Percentiles rank a stretch among this genome's conserved stretches.
Evolutionary conservation across 2,113 vertebrate genomes (phyloP).

Genomic region (Dendrocopos noguchii): DNA sequence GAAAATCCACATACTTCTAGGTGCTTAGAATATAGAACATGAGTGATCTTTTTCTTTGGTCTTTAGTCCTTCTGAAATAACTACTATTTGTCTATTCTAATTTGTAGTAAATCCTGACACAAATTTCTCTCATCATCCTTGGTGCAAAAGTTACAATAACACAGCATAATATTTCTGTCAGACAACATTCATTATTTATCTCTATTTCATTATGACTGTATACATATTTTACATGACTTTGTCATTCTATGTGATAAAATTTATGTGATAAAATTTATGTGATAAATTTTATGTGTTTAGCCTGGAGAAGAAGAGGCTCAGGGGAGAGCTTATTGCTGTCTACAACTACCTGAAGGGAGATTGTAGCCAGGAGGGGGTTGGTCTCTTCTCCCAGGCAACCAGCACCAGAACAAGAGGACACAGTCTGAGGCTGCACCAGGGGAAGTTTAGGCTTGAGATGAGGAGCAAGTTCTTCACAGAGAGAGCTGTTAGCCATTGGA

Average conservation of each 20-base stretch:
- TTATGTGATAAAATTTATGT: background rate
- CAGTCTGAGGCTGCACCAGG: too few species aligned
- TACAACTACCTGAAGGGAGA: too few species aligned
- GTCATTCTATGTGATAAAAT: background rate
- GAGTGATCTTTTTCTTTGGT: background rate
- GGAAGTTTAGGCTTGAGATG: too few species aligned
- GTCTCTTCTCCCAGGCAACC: too few species aligned
- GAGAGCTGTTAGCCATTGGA: too few species aligned
- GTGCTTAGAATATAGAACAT: background rate
- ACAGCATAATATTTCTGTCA: background rate
- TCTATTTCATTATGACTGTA: background rate
- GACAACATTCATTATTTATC: background rate
- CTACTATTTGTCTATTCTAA: background rate
- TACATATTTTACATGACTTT: background rate
- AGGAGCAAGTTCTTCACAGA: too few species aligned
- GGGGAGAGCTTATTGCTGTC: too few species aligned
- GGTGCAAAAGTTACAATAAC: background rate
- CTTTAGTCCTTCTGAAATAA: background rate
- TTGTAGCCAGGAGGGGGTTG: too few species aligned
- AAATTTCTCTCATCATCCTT: background rate
- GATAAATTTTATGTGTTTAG: too few species aligned
- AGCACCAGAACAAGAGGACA: too few species aligned
- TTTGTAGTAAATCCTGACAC: background rate
- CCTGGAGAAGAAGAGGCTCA: too few species aligned
- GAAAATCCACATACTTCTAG: background rate